These are phyloP conservation scores for Epinotia brunnichana DNA, from an alignment of 2,888 invertebrate genomes.

Conservation along the genomic window DNA sequence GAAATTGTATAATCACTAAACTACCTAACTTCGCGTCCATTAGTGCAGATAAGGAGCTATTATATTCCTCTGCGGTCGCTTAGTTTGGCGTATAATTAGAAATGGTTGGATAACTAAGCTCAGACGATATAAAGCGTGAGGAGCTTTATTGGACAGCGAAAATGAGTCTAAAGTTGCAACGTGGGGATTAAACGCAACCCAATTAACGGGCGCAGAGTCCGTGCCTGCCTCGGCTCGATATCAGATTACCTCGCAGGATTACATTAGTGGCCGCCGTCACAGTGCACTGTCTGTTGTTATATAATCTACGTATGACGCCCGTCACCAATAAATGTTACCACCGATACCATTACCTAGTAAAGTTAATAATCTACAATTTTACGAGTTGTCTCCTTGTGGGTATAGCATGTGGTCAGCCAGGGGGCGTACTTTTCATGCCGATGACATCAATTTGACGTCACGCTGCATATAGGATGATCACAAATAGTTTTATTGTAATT, in stretches of 20 bases:
- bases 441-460: too few species aligned
- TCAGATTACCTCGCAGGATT: conserved; percentile 79
- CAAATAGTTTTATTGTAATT: too few species aligned
- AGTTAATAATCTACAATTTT: neutral
- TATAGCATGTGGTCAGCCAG: neutral
- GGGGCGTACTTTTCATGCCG: too few species aligned
- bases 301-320: conserved; percentile 2
- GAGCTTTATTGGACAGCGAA: conserved; percentile 65
- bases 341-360: neutral
- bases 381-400: neutral
- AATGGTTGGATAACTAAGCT: conserved; percentile 47
- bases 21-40: conserved; percentile 4
- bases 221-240: conserved; percentile 73
- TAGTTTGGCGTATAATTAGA: conserved; percentile 51
- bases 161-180: conserved; percentile 77
- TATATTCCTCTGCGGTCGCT: conserved; percentile 32
- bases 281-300: conserved; percentile 50
- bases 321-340: neutral
- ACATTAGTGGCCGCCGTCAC: conserved; percentile 74
- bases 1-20: conserved; percentile 16
- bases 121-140: conserved; percentile 48
- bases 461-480: too few species aligned
- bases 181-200: conserved; percentile 78
- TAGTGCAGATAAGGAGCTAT: conserved; percentile 23
- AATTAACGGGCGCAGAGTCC: conserved; percentile 74